Evolutionary conservation across 2,888 invertebrate genomes (phyloP).

Genomic region (Drosophila tanythrix): DNA sequence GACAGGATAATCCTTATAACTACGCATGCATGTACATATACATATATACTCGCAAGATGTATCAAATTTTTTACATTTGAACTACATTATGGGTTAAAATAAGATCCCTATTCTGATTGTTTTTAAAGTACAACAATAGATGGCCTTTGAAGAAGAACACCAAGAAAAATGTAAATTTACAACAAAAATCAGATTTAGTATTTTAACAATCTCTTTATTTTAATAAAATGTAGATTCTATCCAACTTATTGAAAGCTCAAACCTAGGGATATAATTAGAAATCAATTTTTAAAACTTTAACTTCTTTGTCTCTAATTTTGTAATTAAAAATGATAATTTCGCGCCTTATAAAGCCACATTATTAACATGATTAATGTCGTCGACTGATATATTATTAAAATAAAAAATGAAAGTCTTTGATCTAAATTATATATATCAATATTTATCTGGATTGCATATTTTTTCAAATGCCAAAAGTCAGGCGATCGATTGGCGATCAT

Average conservation of each 20-base stretch:
- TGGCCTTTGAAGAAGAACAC: too few relatives aligned
- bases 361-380: background rate
- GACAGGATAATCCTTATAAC: too few relatives aligned
- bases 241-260: background rate
- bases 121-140: too few relatives aligned
- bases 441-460: constrained; percentile 7
- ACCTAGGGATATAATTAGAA: background rate
- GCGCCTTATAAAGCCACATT: background rate
- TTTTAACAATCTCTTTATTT: background rate
- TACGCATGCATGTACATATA: too few relatives aligned
- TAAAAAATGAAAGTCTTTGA: background rate
- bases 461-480: constrained; percentile 43
- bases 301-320: background rate
- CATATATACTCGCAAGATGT: too few relatives aligned
- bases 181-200: background rate
- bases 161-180: too few relatives aligned
- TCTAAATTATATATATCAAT: background rate
- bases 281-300: background rate
- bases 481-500: constrained; percentile 38
- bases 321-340: background rate
- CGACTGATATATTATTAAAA: background rate
- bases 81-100: too few relatives aligned
- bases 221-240: background rate
- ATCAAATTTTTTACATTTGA: too few relatives aligned
- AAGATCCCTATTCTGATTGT: background rate